Conservation (phyloP, 2,113 vertebrate genomes). For the Indicator indicator region DNA sequence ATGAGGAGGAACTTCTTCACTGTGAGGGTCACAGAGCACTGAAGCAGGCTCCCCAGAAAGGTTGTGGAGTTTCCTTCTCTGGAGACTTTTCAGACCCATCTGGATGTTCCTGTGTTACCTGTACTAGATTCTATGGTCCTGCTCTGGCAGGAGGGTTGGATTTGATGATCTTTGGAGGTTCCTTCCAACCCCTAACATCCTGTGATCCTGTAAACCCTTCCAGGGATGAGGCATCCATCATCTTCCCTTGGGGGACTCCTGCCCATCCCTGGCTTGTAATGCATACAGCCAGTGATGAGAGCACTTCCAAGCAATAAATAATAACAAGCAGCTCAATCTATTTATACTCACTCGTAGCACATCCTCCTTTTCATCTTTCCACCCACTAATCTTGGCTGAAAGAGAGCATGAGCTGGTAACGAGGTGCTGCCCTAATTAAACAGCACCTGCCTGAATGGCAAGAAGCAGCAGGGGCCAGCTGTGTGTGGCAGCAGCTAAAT, state of each 20-base stretch:
- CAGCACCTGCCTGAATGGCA: constrained; percentile 15
- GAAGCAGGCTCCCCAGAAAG: too few species aligned
- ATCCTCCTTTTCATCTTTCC: constrained; percentile 1
- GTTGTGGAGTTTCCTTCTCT: too few species aligned
- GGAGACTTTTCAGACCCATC: too few species aligned
- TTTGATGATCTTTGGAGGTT: too few species aligned
- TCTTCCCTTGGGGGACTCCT: not conserved
- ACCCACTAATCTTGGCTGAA: constrained; percentile 2
- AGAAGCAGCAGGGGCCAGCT: not conserved
- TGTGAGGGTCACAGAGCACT: too few species aligned
- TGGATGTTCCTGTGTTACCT: too few species aligned
- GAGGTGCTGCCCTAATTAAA: constrained; percentile 51
- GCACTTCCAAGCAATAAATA: not conserved
- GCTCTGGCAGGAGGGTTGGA: too few species aligned
- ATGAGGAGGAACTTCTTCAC: too few species aligned
- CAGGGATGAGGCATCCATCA: too few species aligned
- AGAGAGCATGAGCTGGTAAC: not conserved
- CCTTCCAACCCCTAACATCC: too few species aligned
- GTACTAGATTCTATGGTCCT: too few species aligned
- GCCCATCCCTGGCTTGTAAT: not conserved
- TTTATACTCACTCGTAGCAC: not conserved
- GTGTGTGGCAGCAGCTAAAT: constrained; percentile 17
- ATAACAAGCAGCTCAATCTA: not conserved
- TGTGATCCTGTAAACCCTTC: too few species aligned
- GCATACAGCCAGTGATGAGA: not conserved